Evolutionary conservation across 92 coral and sea anemone genomes (phyloP), one percentile per base, ranked within the genome.

Genomic region (Porites lobata): DNA sequence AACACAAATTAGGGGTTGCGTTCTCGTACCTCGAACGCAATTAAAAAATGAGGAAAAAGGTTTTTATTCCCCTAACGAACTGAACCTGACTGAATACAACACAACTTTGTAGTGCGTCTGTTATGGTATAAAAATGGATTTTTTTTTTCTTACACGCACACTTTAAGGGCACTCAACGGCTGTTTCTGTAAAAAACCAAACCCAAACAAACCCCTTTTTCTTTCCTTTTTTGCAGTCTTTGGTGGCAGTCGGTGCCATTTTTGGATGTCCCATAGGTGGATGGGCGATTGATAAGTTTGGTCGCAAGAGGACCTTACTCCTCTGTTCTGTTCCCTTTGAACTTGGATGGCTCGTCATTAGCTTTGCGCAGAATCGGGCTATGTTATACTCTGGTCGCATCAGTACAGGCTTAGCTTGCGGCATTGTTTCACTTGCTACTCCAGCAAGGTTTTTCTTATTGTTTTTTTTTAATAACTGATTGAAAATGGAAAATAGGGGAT

Each of bases 331-430:
- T 50, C 98, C 97, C 21, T 90, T 96, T 88, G 92, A 89, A 22
- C 53, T 85, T 21, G 98, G 98, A 76, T 96, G 98, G 98, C 38
- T 90, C 21, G 81, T 96, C n/a, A 85, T 96, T 15, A 83, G 90
- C 10, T 93, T 72, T 69, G 96, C 97, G 8, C 82, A 67, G 11
- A 79, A 59, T 64, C 81, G 53, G 21, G 67, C 87, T 66, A 86
- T 88, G 94, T 76, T 96, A 76, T 92, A 90, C 85, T 50, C 89
- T 73, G 98, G 98, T 66, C 81, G 98, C 50, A 72, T 96, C 66
- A 79, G 92, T 11, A 87, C 94, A 82, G 98, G 98, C 9, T 1
- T 92, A 15, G 97, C 78, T 19, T 79, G 86, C 51, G 98, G 98
- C 12, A 90, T 82, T 18, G 75, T 92, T 2, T 96, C 98, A 6